Conservation (phyloP, 2,888 invertebrate species). For the Tetragonisca angustula region DNA sequence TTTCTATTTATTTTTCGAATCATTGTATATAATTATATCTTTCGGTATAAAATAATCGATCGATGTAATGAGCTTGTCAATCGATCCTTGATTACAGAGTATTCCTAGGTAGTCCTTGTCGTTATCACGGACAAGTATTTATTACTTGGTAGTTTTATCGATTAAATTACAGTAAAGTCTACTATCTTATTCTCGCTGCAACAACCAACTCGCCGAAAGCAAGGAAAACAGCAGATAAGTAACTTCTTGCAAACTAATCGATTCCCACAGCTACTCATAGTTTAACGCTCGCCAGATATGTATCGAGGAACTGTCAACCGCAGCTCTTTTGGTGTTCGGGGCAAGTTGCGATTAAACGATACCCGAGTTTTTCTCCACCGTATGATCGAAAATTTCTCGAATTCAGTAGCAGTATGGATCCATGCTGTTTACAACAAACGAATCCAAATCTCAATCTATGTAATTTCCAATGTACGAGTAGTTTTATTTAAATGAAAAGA, state of each 20-base stretch:
- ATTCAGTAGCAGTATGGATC: neutral
- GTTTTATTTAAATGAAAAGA: no score
- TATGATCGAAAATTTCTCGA: conserved; percentile 71
- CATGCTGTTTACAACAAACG: no score
- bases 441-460: no score
- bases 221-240: neutral
- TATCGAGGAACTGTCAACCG: neutral
- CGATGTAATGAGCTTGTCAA: neutral
- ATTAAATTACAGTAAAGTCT: no score
- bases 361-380: conserved; percentile 21
- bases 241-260: neutral
- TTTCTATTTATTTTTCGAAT: no score
- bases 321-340: neutral
- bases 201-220: neutral
- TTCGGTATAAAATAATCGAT: neutral
- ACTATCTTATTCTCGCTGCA: neutral
- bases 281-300: neutral
- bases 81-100: neutral
- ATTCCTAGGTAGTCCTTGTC: neutral
- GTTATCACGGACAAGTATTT: neutral
- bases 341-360: neutral
- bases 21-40: neutral
- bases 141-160: no score
- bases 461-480: no score
- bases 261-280: neutral